Evolutionary conservation across 2,888 invertebrate species (phyloP).

Genomic region (Drosophila niveifrons): DNA sequence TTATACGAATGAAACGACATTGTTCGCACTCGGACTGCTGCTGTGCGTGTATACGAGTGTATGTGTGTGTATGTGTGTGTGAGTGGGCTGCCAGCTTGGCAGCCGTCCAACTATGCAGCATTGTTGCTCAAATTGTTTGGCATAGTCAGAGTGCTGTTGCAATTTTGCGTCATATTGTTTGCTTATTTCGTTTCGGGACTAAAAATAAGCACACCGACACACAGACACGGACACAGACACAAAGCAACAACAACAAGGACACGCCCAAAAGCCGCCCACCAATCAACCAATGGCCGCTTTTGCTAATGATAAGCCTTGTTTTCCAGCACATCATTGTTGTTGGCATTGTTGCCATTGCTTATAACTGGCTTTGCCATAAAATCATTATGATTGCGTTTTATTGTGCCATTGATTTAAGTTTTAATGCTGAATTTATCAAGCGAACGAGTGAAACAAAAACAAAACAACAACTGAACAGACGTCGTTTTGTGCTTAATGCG

Average conservation of each 20-base stretch:
- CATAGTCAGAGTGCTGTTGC: constrained; percentile 43
- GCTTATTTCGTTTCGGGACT: constrained; percentile 65
- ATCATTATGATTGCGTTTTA: constrained; percentile 55
- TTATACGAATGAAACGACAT: constrained; percentile 13
- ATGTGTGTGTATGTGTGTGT: constrained; percentile 8
- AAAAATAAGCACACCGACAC: constrained; percentile 52
- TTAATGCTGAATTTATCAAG: constrained; percentile 57
- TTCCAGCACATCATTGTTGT: constrained; percentile 44
- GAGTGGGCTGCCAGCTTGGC: constrained; percentile 54
- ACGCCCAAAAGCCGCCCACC: constrained; percentile 42
- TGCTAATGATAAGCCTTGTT: constrained; percentile 78
- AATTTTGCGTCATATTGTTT: constrained; percentile 75
- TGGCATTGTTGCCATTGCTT: constrained; percentile 28
- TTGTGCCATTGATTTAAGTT: constrained; percentile 65
- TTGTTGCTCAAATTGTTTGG: constrained; percentile 43
- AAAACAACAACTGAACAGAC: constrained; percentile 1
- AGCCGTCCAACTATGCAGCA: constrained; percentile 61
- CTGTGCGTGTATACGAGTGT: background rate
- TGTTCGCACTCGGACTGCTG: constrained; percentile 3
- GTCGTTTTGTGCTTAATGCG: constrained; percentile 36
- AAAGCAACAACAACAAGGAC: constrained; percentile 18
- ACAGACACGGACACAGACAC: constrained; percentile 1
- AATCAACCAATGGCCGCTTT: constrained; percentile 66
- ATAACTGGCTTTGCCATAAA: constrained; percentile 56
- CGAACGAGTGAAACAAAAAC: constrained; percentile 4